Percentiles rank a stretch among this genome's conserved stretches.
Evolutionary conservation across 1,140 invertebrate genomes (phyloP).

Genomic region (Trachymyrmex cornetzi): DNA sequence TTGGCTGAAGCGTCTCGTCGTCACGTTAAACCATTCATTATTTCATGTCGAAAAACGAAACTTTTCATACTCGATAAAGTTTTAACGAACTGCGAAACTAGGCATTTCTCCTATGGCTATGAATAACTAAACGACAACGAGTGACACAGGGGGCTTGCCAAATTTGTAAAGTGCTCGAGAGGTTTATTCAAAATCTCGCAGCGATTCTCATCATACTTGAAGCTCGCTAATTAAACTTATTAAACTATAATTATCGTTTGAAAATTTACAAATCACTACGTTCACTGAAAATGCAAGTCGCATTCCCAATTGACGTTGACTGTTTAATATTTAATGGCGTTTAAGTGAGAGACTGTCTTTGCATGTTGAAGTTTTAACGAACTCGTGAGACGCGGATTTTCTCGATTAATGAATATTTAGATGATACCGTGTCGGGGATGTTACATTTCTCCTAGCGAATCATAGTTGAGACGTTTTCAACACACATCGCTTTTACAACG

Average conservation of each 20-base stretch:
- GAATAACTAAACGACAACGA: conserved; percentile 42
- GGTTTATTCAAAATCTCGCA: not conserved
- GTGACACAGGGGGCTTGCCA: not conserved
- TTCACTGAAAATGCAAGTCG: not conserved
- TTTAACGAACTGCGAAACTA: conserved; percentile 59
- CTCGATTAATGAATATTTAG: conserved; percentile 62
- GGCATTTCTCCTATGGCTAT: conserved; percentile 40
- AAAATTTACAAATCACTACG: conserved; percentile 15
- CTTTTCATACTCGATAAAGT: conserved; percentile 52
- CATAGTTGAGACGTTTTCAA: conserved; percentile 20
- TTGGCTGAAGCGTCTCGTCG: not conserved
- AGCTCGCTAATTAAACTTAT: conserved; percentile 19
- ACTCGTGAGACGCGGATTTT: conserved; percentile 8
- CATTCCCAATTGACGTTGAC: not conserved
- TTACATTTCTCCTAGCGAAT: conserved; percentile 26
- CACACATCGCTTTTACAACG: conserved; percentile 17
- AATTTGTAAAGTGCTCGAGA: conserved; percentile 17
- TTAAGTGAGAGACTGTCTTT: conserved; percentile 21
- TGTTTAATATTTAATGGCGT: conserved; percentile 25
- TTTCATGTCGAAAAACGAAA: conserved; percentile 48
- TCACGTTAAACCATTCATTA: conserved; percentile 35
- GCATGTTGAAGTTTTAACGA: conserved; percentile 52
- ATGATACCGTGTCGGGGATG: not conserved
- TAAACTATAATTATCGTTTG: not conserved
- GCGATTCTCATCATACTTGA: not conserved